Conservation (phyloP, 2,888 invertebrate species). For the Bellardia bayeri region DNA sequence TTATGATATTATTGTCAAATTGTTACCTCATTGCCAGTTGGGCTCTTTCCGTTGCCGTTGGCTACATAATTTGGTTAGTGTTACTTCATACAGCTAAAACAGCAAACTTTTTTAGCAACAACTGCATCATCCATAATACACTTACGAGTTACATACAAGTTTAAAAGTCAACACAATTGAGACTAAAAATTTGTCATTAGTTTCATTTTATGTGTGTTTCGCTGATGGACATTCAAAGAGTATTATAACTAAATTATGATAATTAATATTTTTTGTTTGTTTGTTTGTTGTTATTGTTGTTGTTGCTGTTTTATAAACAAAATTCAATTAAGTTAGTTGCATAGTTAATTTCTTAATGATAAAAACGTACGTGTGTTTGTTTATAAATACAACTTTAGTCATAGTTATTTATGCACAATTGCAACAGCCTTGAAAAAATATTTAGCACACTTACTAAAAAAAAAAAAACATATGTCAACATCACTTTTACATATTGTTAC, state of each 20-base stretch:
- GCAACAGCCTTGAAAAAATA: conserved; percentile 7
- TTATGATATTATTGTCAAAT: conserved; percentile 47
- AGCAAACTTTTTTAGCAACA: conserved; percentile 1
- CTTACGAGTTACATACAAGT: background rate
- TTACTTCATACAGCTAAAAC: conserved; percentile 27
- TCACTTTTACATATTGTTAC: background rate
- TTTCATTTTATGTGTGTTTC: conserved; percentile 12
- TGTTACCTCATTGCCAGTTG: conserved; percentile 56
- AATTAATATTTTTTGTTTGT: conserved; percentile 16
- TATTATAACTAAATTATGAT: conserved; percentile 45
- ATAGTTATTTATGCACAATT: conserved; percentile 1
- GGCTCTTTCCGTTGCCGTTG: conserved; percentile 27
- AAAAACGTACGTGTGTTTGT: background rate
- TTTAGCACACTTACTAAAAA: background rate
- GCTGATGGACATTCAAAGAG: background rate
- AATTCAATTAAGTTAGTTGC: conserved; percentile 13
- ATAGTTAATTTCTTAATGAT: conserved; percentile 4
- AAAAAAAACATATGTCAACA: background rate
- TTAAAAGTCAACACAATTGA: background rate
- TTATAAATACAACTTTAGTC: background rate
- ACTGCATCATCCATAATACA: background rate
- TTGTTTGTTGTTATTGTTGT: background rate
- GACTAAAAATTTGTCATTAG: conserved; percentile 30
- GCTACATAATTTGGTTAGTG: conserved; percentile 53
- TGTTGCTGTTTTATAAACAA: background rate